A percentile compares a stretch with the other conserved stretches of the same genome.
These are phyloP conservation scores for Zaprionus camerounensis DNA, from an alignment of 1,140 invertebrate genomes.

Conservation along the genomic window DNA sequence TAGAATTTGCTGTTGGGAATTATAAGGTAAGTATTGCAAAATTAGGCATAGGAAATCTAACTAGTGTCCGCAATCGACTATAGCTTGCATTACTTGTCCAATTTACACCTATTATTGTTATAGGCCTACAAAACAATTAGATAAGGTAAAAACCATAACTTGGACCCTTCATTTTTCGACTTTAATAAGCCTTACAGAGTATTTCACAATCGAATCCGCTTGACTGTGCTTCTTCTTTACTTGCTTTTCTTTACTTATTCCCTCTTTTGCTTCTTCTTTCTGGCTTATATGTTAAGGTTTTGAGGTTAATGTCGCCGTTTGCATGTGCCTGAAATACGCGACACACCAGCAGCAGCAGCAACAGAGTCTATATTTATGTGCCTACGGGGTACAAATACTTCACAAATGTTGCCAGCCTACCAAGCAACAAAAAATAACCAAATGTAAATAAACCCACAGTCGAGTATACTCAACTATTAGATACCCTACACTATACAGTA, in stretches of 20 bases:
- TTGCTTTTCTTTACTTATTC: constrained; percentile 23
- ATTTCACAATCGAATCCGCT: background rate
- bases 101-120: no score
- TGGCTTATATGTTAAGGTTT: constrained; percentile 61
- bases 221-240: background rate
- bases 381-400: constrained; percentile 53
- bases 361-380: constrained; percentile 40
- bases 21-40: no score
- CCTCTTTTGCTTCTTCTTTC: constrained; percentile 1
- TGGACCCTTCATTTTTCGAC: background rate
- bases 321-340: constrained; percentile 52
- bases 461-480: background rate
- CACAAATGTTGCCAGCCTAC: constrained; percentile 39
- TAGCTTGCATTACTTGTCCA: no score
- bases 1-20: no score
- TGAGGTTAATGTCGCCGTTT: constrained; percentile 73
- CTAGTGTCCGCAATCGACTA: no score
- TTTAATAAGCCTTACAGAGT: background rate
- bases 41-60: no score
- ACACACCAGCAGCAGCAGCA: background rate
- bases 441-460: background rate
- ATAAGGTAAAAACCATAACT: background rate
- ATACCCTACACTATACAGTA: background rate
- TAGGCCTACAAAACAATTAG: background rate
- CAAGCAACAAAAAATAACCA: constrained; percentile 9